A percentile compares a stretch with the other conserved stretches of the same genome.
Conservation (phyloP, 2,888 invertebrate genomes). For the Heliconius erato region DNA sequence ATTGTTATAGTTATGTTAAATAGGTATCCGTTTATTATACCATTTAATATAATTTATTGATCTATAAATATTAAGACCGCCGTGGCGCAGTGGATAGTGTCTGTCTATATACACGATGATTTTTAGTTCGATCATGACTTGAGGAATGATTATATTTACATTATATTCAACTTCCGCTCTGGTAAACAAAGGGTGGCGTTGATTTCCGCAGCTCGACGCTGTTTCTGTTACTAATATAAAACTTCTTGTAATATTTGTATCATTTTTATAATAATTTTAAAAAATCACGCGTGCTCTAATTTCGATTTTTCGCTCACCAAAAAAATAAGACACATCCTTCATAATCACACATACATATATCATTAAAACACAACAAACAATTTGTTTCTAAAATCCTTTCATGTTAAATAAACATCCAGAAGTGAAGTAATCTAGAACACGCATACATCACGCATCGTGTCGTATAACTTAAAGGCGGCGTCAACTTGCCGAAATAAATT, state of each 20-base stretch:
- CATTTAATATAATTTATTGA: neutral
- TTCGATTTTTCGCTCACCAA: neutral
- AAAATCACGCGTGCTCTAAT: neutral
- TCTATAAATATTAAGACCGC: neutral
- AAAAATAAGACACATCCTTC: neutral
- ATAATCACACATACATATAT: neutral
- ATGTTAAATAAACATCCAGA: constrained; percentile 10
- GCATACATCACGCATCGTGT: constrained; percentile 54
- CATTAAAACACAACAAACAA: neutral
- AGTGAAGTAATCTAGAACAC: constrained; percentile 6
- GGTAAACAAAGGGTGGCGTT: too few species aligned
- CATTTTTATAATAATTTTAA: neutral
- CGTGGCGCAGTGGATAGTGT: neutral
- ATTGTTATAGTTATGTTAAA: neutral
- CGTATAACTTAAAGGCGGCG: constrained; percentile 57
- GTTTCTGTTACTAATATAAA: too few species aligned
- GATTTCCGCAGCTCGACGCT: too few species aligned
- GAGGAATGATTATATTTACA: too few species aligned
- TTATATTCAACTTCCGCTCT: too few species aligned
- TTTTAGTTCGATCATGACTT: too few species aligned
- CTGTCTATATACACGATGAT: too few species aligned
- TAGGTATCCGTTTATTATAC: neutral
- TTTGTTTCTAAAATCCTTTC: neutral
- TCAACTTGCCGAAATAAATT: constrained; percentile 78
- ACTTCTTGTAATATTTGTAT: neutral